Evolutionary conservation across 2,797 vertebrate species (phyloP), one percentile per base, ranked within the genome.

Genomic region (Clamator glandarius): DNA sequence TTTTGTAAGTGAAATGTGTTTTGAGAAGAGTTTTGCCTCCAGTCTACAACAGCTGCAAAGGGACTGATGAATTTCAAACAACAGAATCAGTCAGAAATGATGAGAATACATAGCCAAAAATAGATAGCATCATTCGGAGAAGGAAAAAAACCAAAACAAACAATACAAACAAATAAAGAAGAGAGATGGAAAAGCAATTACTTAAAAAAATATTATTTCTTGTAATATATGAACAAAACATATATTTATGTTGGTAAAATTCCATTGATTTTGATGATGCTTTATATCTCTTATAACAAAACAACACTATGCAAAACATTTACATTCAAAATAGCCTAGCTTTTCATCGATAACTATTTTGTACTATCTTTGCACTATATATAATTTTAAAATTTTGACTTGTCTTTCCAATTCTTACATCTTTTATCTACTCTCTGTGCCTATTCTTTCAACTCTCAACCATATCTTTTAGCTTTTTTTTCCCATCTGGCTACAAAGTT

Each of bases 371-470:
- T 79, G 44, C 20, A 26, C 13, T 54, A 4, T 31, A 39, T n/a
- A 28, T 61, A 41, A 35, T 50, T 63, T 26, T 25, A 33, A 89
- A 69, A 35, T 64, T 64, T 70, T 74, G 33, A 76, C 16, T 70
- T 83, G 11, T 87, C 77, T 93, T 87, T 54, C 16, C 16, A 91
- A 9, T 61, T 89, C 48, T 85, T 83, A 31, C 5, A 31, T 74
- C 8, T 63, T 94, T 68, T 76, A 70, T 84, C 41, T 87, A 5
- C 33, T 83, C 19, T 84, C 51, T 91, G 75, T 61, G 26, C 28
- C 85, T 33, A 76, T 78, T 76, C 55, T 86, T 96, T 89, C 94
- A 96, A 57, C 25, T 70, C 70, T 59, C 74, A 87, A 18, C 18
- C 26, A 6, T 58, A 16, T 20, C n/a, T 87, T 29, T 63, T 20